Conservation (phyloP, 2,113 vertebrate species). For the Andinoacara biseriatus region DNA sequence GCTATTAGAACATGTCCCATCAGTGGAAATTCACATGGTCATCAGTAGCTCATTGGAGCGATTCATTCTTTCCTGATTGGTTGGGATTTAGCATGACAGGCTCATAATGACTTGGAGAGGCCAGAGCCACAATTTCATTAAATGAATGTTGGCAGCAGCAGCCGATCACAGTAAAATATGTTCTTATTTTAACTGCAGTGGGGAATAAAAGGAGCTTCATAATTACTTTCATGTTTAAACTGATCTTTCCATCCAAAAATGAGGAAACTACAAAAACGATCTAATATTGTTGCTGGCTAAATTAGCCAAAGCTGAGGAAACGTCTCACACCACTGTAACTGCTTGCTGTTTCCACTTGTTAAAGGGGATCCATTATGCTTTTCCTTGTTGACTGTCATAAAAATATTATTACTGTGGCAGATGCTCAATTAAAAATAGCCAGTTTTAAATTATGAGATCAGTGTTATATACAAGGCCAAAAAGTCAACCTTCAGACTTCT, state of each 20-base stretch:
- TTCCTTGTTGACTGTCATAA: not conserved
- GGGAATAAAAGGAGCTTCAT: conserved; percentile 6
- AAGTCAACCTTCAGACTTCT: not conserved
- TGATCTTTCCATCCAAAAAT: conserved; percentile 15
- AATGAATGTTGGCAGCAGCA: conserved; percentile 53
- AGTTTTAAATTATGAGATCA: not conserved
- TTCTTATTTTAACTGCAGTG: conserved; percentile 22
- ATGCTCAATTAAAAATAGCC: not conserved
- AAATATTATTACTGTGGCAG: not conserved
- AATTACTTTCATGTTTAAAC: conserved; percentile 47
- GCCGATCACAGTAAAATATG: conserved; percentile 46
- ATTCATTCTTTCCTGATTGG: conserved; percentile 51
- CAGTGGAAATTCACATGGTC: conserved; percentile 58
- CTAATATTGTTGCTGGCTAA: conserved; percentile 1
- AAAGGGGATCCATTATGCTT: not conserved
- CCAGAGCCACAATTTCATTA: conserved; percentile 49
- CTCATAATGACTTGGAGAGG: conserved; percentile 61
- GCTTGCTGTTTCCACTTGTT: conserved; percentile 16
- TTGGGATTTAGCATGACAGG: conserved; percentile 56
- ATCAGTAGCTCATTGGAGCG: conserved; percentile 58
- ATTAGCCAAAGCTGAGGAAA: conserved; percentile 1
- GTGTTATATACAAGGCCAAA: not conserved
- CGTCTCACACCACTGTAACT: not conserved
- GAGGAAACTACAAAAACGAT: conserved; percentile 19
- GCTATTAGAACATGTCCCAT: conserved; percentile 63